Evolutionary conservation across 2,113 vertebrate genomes (phyloP), one percentile per base, ranked within the genome.

Genomic region (Octodon degus): DNA sequence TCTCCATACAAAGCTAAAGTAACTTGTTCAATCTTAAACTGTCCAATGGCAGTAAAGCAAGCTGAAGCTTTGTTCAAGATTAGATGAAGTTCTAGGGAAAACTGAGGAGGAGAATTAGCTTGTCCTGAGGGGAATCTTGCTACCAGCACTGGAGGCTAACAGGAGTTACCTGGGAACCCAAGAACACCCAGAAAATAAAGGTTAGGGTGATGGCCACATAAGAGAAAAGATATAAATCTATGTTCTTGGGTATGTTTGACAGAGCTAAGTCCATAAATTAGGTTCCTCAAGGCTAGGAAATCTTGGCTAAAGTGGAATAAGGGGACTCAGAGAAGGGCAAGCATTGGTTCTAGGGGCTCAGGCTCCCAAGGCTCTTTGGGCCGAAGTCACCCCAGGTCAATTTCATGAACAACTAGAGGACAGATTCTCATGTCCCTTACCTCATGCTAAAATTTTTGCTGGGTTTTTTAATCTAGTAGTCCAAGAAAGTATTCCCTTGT

Each of bases 41-140:
- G 89, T 85, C 92, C 94, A 70, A 86, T 86, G 81, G 20, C 86
- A 96, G 97, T 92, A 94, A 91, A 55, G 34, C 50, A 97, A 84
- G 37, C 50, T 86, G 72, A 68, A 94, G 40, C 67, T 47, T 19
- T 58, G 89, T 90, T 80, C 60, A 91, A 96, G 58, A 83, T 25
- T 55, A 81, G 88, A 80, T 70, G 20, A 80, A 81, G 34, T 47
- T 92, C 76, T 27, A 92, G 88, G 65, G n/a, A 85, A 90, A 86
- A 60, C 40, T 80, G 47, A 17, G 74, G 84, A 89, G n/a, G 24
- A 43, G 37, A 2, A 30, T 74, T 37, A 63, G 22, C 13, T 30
- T 90, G 22, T 82, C 47, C 43, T 34, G 65, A 96, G 16, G 40
- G 27, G 53, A 95, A 85, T 83, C 30, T 77, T 70, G 67, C 17